phyloP scores from a whole-genome alignment of 2,888 invertebrate species.

The Amiota mariae region DNA sequence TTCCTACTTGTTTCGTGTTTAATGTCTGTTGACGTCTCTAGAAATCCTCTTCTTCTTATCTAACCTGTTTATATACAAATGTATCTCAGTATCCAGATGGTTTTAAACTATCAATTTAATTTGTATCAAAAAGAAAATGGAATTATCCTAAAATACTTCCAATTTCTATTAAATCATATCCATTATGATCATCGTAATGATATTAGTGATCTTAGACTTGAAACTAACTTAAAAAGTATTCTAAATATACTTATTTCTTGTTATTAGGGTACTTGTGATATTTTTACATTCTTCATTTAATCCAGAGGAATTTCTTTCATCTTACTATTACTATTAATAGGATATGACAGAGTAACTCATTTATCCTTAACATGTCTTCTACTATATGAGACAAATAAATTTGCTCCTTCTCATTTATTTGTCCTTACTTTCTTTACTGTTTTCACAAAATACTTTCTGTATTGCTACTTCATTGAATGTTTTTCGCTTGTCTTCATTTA shows the following conservation, averaged over 20 bases:
- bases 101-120: too few species aligned
- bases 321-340: neutral
- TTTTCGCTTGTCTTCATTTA: neutral
- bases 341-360: conserved; percentile 11
- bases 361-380: conserved; percentile 23
- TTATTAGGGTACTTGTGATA: neutral
- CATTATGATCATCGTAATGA: too few species aligned
- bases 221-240: conserved; percentile 14
- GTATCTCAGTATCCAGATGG: too few species aligned
- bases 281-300: neutral
- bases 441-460: too few species aligned
- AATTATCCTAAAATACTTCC: too few species aligned
- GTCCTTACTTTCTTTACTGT: too few species aligned
- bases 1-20: conserved; percentile 33
- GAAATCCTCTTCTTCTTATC: neutral
- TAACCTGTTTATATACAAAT: neutral
- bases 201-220: neutral
- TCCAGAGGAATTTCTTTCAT: neutral
- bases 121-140: too few species aligned
- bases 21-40: conserved; percentile 13
- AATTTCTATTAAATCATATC: too few species aligned
- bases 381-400: conserved; percentile 13
- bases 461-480: neutral
- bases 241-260: neutral
- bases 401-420: neutral